A percentile compares a stretch with the other conserved stretches of the same genome.
These are phyloP conservation scores for Carassius gibelio DNA, from an alignment of 2,113 vertebrate genomes.

Conservation along the genomic window DNA sequence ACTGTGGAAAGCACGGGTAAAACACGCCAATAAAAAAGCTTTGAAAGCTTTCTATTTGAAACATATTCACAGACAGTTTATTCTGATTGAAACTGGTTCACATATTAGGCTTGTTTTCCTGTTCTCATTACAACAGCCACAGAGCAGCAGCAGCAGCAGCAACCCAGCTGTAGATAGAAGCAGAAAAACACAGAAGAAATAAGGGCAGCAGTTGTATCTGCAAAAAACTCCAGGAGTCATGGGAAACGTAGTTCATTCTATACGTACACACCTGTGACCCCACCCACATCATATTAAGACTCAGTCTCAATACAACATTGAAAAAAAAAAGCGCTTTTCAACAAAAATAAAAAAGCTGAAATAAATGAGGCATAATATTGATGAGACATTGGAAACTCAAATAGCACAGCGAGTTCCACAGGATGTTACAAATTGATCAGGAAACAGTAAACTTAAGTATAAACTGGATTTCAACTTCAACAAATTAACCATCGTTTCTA, in stretches of 20 bases:
- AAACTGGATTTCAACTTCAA: constrained; percentile 13
- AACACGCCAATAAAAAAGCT: neutral
- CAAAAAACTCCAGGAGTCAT: constrained; percentile 63
- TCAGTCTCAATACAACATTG: constrained; percentile 56
- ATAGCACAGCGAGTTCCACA: constrained; percentile 66
- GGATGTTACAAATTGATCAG: constrained; percentile 54
- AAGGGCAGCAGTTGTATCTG: constrained; percentile 61
- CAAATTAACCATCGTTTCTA: neutral
- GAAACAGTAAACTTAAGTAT: constrained; percentile 23
- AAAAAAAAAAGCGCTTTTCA: constrained; percentile 51
- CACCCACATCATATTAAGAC: constrained; percentile 61
- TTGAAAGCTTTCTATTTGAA: constrained; percentile 70
- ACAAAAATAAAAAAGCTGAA: constrained; percentile 41
- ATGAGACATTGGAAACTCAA: constrained; percentile 39
- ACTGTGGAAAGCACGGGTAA: no score
- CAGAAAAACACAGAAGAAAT: constrained; percentile 79
- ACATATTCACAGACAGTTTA: constrained; percentile 98
- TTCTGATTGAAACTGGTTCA: constrained; percentile 97
- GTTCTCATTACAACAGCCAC: constrained; percentile 91
- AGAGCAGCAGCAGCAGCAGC: constrained; percentile 83
- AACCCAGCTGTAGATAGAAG: constrained; percentile 88
- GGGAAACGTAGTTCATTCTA: constrained; percentile 61
- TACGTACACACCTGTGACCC: constrained; percentile 58
- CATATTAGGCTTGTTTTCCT: constrained; percentile 84
- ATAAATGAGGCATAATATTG: constrained; percentile 30